Conservation (phyloP, 2,113 vertebrate species). For the Thermophis baileyi region DNA sequence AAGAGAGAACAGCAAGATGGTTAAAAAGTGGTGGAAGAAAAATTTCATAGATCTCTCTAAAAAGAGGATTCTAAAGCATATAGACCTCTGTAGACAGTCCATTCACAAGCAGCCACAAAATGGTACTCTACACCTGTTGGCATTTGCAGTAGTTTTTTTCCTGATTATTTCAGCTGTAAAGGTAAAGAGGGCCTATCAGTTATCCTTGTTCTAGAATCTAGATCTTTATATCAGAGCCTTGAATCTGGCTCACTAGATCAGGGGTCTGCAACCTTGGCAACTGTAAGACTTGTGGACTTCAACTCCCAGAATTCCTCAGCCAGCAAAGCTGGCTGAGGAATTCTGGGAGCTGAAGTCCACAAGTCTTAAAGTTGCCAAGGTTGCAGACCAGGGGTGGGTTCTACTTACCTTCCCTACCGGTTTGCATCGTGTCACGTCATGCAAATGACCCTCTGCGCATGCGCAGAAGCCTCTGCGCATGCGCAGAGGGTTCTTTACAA, state of each 20-base stretch:
- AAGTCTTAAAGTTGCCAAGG: no score
- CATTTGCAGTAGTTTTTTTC: background rate
- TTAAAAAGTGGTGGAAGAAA: background rate
- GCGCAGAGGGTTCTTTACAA: no score
- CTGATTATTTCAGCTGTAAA: background rate
- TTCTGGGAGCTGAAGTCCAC: no score
- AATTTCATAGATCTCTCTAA: background rate
- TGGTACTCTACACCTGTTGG: background rate
- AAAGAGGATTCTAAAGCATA: background rate
- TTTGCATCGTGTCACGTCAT: no score
- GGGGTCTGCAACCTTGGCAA: no score
- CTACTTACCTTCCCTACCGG: no score
- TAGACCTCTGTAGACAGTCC: background rate
- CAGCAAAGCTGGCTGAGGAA: no score
- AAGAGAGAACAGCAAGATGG: background rate
- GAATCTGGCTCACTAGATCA: background rate
- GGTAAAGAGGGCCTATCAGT: background rate
- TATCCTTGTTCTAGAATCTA: background rate
- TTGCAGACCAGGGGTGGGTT: no score
- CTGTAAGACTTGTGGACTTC: no score
- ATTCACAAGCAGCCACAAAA: background rate
- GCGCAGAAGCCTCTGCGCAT: no score
- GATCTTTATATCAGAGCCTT: background rate
- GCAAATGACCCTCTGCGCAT: no score
- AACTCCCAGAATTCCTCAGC: no score